Percentiles rank a stretch among this genome's conserved stretches.
phyloP scores from a whole-genome alignment of 2,113 vertebrate genomes.

The Arothron firmamentum region DNA sequence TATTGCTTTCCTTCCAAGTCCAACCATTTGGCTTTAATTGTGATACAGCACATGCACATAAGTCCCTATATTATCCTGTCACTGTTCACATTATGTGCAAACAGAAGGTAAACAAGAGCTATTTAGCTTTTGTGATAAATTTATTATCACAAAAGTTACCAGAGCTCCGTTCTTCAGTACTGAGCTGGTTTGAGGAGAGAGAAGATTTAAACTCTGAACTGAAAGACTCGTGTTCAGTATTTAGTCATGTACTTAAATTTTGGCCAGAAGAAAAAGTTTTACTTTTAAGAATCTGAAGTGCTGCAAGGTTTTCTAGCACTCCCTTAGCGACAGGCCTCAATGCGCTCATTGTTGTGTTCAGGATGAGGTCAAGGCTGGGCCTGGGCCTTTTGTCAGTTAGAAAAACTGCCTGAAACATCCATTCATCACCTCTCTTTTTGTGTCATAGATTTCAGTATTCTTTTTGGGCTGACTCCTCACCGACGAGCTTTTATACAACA shows the following conservation, averaged over 20 bases:
- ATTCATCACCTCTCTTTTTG: slow-evolving; percentile 37
- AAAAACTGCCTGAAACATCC: slow-evolving; percentile 39
- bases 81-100: too few relatives aligned
- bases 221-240: too few relatives aligned
- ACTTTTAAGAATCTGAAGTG: slow-evolving; percentile 47
- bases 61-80: too few relatives aligned
- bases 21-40: slow-evolving; percentile 44
- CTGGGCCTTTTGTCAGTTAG: slow-evolving; percentile 35
- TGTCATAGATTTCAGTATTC: slow-evolving; percentile 22
- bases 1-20: slow-evolving; percentile 53
- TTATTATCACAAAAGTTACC: too few relatives aligned
- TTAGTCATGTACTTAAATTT: slow-evolving; percentile 10
- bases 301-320: slow-evolving; percentile 46
- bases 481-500: slow-evolving; percentile 14
- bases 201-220: slow-evolving; percentile 1
- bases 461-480: slow-evolving; percentile 28
- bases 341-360: slow-evolving; percentile 43
- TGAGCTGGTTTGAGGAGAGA: slow-evolving; percentile 25
- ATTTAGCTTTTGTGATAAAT: too few relatives aligned
- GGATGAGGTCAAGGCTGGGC: slow-evolving; percentile 60
- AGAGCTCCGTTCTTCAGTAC: slow-evolving; percentile 12
- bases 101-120: too few relatives aligned
- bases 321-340: slow-evolving; percentile 52
- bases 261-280: slow-evolving; percentile 40
- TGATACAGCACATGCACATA: neutral